Evolutionary conservation across 2,113 vertebrate genomes (phyloP).

Genomic region (Corapipo altera): DNA sequence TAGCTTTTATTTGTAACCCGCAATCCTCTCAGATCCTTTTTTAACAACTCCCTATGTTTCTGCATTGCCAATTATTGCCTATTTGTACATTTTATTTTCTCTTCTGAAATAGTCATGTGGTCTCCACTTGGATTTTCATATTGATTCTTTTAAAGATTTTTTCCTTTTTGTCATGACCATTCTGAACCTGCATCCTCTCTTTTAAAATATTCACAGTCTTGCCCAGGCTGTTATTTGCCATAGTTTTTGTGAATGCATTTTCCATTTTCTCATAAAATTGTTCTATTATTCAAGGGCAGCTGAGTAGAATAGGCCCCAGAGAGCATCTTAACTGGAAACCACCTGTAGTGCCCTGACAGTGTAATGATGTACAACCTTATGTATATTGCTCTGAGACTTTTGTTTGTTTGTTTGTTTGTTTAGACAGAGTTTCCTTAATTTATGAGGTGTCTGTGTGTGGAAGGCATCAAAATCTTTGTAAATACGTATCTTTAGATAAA

Average conservation of each 20-base stretch:
- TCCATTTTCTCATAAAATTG: not conserved
- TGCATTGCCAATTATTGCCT: not conserved
- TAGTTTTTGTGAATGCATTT: not conserved
- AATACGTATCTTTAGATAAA: not conserved
- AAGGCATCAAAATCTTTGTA: not conserved
- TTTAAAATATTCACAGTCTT: not conserved
- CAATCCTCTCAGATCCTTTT: not conserved
- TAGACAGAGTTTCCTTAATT: not conserved
- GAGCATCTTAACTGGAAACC: not conserved
- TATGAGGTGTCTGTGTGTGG: not conserved
- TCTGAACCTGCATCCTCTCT: not conserved
- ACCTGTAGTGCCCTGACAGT: not conserved
- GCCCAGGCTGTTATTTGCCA: not conserved
- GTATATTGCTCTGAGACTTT: not conserved
- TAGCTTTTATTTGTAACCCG: not conserved
- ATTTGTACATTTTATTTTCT: not conserved
- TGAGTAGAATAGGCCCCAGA: not conserved
- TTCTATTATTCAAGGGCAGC: not conserved
- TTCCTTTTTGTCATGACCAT: not conserved
- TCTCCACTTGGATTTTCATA: not conserved
- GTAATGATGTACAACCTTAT: not conserved
- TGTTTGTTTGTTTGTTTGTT: not conserved
- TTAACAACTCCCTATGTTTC: not conserved
- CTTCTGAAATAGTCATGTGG: not conserved
- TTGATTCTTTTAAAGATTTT: not conserved